phyloP scores from a whole-genome alignment of 2,888 invertebrate species.

The Muschampia plurimacula region DNA sequence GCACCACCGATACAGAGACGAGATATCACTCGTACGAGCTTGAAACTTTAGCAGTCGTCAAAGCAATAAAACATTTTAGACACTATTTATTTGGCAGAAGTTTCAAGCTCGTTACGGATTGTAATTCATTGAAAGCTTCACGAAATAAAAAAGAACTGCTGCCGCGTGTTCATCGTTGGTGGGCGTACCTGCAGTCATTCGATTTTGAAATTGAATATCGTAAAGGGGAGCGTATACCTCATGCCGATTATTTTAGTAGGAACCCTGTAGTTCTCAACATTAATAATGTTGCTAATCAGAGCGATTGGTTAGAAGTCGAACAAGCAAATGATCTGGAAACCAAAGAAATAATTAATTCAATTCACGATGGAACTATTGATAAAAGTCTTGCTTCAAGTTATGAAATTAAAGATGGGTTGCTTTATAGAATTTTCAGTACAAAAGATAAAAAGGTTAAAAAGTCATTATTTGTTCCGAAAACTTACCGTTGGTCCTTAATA shows the following conservation, averaged over 20 bases:
- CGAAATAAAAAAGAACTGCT: neutral
- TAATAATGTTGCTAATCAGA: no score
- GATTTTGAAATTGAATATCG: neutral
- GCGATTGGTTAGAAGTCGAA: no score
- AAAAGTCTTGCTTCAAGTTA: no score
- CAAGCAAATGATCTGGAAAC: no score
- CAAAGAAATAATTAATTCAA: no score
- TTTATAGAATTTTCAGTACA: no score
- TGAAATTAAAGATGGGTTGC: no score
- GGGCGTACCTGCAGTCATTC: neutral
- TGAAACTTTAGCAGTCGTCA: conserved; percentile 45
- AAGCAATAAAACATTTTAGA: conserved; percentile 50
- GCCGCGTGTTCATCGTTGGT: conserved; percentile 3
- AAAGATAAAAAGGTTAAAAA: no score
- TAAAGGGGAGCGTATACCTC: neutral
- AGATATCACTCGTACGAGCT: conserved; percentile 41
- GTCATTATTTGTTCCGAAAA: no score
- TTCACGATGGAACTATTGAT: no score
- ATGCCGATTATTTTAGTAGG: conserved; percentile 39
- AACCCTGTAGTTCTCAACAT: conserved; percentile 21
- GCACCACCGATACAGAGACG: conserved; percentile 37
- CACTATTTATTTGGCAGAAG: conserved; percentile 46
- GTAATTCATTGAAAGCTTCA: neutral
- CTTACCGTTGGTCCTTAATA: no score
- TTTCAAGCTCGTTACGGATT: conserved; percentile 38